Evolutionary conservation across 2,113 vertebrate genomes (phyloP).

Genomic region (Cariama cristata): DNA sequence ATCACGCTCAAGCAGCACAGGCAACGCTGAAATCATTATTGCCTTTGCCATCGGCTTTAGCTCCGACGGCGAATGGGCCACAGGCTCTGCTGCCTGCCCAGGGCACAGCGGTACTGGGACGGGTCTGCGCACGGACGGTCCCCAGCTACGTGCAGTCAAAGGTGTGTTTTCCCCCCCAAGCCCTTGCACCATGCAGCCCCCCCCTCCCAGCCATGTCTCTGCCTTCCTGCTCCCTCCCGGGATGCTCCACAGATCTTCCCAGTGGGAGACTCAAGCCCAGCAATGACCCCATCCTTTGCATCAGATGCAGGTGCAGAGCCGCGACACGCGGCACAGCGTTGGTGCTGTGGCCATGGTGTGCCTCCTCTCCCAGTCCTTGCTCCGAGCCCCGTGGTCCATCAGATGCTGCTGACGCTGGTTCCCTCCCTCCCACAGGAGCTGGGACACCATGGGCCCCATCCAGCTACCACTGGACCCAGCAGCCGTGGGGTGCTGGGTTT

Average conservation of each 20-base stretch:
- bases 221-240: background rate
- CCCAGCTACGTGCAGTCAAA: background rate
- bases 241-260: background rate
- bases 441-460: background rate
- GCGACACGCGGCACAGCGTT: rapidly evolving
- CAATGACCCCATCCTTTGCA: background rate
- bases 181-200: rapidly evolving
- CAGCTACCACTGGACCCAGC: rapidly evolving
- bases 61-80: rapidly evolving
- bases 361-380: background rate
- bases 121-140: rapidly evolving
- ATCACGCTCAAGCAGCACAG: background rate
- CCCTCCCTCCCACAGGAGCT: rapidly evolving
- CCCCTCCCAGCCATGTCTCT: background rate
- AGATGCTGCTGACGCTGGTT: background rate
- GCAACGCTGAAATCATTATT: rapidly evolving
- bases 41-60: background rate
- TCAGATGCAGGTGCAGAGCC: rapidly evolving
- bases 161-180: background rate
- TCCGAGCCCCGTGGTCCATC: rapidly evolving
- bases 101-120: rapidly evolving
- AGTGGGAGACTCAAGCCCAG: background rate
- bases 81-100: background rate
- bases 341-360: rapidly evolving
- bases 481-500: background rate